Conservation (phyloP, 2,888 invertebrate species). For the Sturmia bella region DNA sequence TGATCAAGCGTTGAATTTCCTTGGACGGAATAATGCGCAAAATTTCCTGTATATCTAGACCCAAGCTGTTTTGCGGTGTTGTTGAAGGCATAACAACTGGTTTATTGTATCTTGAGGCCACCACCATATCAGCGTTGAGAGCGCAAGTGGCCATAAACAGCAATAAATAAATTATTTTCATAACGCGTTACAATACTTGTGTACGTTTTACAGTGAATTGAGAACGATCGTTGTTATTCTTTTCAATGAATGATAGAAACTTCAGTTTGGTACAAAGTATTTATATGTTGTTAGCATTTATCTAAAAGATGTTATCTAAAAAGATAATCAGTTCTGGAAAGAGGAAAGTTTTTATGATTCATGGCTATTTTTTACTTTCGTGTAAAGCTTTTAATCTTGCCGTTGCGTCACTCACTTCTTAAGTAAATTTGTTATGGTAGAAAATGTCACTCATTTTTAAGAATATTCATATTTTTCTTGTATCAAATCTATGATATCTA, state of each 20-base stretch:
- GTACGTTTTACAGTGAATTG: neutral
- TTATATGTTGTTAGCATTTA: constrained; percentile 16
- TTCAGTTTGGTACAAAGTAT: neutral
- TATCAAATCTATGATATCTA: no score
- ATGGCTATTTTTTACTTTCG: constrained; percentile 1
- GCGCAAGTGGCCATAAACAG: constrained; percentile 22
- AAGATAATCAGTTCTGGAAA: neutral
- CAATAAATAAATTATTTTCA: constrained; percentile 34
- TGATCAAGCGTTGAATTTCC: constrained; percentile 72
- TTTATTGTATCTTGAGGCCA: constrained; percentile 2
- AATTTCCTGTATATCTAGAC: constrained; percentile 65
- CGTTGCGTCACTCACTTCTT: neutral
- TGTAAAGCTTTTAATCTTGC: neutral
- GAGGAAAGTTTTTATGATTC: constrained; percentile 4
- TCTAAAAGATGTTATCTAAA: constrained; percentile 18
- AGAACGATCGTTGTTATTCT: neutral
- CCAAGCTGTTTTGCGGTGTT: constrained; percentile 40
- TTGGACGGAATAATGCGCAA: constrained; percentile 63
- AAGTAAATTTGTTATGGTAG: constrained; percentile 15
- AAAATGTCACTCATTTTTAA: constrained; percentile 4
- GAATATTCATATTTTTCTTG: neutral
- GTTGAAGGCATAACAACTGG: constrained; percentile 22
- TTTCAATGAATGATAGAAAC: constrained; percentile 5
- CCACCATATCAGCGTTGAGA: neutral
- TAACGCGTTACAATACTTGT: neutral